Evolutionary conservation across 2,888 invertebrate genomes (phyloP).

Genomic region (Trilocha varians): DNA sequence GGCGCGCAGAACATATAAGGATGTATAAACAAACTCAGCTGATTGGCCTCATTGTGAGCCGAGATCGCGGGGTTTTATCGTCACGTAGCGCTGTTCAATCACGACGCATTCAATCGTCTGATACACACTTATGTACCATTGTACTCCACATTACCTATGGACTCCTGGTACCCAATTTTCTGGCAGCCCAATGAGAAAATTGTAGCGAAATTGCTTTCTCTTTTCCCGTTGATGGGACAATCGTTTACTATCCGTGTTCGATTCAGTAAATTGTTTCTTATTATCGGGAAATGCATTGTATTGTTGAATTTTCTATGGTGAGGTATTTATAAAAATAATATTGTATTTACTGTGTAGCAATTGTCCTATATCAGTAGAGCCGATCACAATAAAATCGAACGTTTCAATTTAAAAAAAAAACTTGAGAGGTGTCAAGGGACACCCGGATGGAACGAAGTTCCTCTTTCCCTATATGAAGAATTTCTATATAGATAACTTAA

Average conservation of each 20-base stretch:
- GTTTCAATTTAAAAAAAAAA: too few relatives aligned
- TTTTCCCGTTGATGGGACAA: constrained; percentile 4
- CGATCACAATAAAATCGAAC: too few relatives aligned
- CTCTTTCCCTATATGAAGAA: too few relatives aligned
- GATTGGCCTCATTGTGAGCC: constrained; percentile 51
- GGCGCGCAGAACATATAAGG: constrained; percentile 15
- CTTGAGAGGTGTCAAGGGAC: too few relatives aligned
- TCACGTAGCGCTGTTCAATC: constrained; percentile 39
- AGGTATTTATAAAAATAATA: too few relatives aligned
- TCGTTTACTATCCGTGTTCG: background rate
- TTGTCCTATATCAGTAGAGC: too few relatives aligned
- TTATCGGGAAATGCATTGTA: too few relatives aligned
- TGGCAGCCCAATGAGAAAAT: constrained; percentile 7
- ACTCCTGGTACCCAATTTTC: constrained; percentile 12
- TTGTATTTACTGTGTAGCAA: too few relatives aligned
- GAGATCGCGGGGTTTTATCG: constrained; percentile 28
- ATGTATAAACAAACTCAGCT: constrained; percentile 35
- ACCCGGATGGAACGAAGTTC: too few relatives aligned
- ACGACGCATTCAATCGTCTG: constrained; percentile 39
- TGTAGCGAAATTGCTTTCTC: background rate
- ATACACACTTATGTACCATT: constrained; percentile 13
- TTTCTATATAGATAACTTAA: too few relatives aligned
- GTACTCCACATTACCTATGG: constrained; percentile 14
- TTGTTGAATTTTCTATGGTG: too few relatives aligned
- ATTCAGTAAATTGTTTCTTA: background rate